Conservation (phyloP, 1,140 invertebrate species). For the Heliconius eleuchia region DNA sequence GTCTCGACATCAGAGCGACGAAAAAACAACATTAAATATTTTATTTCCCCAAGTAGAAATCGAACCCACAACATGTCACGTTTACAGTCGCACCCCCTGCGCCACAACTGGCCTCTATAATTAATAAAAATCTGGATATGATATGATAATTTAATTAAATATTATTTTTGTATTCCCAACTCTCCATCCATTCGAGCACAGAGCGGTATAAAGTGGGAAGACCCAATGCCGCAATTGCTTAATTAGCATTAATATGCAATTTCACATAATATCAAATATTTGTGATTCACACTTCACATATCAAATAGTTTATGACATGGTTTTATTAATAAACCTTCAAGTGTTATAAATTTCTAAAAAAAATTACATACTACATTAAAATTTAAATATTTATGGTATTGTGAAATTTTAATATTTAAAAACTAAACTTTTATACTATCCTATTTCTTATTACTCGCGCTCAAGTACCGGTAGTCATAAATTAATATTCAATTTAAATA, state of each 20-base stretch:
- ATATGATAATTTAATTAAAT: not conserved
- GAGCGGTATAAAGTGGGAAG: slow-evolving; percentile 27
- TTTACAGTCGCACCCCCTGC: too few relatives aligned
- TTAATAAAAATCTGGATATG: not conserved
- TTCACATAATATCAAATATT: not conserved
- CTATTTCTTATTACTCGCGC: not conserved
- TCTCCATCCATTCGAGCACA: not conserved
- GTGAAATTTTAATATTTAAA: not conserved
- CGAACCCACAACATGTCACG: too few relatives aligned
- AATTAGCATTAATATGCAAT: slow-evolving; percentile 5
- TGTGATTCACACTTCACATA: not conserved
- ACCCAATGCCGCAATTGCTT: not conserved
- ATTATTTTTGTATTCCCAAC: not conserved
- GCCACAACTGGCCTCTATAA: not conserved
- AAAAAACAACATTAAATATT: too few relatives aligned
- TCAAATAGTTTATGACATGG: not conserved
- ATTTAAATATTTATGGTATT: not conserved
- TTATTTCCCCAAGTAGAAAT: too few relatives aligned
- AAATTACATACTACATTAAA: not conserved
- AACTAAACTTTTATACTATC: not conserved
- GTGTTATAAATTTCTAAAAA: not conserved
- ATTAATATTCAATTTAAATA: not conserved
- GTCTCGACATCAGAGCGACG: too few relatives aligned
- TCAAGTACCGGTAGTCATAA: not conserved
- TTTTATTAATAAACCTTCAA: not conserved